Base-by-base conservation (phyloP, 2,888 invertebrate species). In the Ennomos erosarius region DNA sequence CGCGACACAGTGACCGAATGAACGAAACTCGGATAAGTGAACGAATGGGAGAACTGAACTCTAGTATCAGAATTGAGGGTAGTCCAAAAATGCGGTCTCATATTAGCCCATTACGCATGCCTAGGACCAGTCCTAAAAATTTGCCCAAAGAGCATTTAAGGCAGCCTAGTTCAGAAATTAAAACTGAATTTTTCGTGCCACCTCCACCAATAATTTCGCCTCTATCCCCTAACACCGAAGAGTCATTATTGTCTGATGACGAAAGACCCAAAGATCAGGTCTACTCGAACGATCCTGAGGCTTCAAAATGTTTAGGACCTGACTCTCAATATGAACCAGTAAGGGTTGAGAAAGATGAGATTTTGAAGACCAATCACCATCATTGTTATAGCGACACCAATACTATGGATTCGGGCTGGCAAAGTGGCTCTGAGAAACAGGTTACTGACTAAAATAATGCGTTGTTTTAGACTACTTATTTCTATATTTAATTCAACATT, bases 341-440 rank as follows among this genome's bases (percentile, higher is more conserved):
- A 0, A 77, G 87, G 47, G 89, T 88, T n/a, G 82, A 75, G 0
- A 88, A 89, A 42, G 86, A 83, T 1, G 87, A 90, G 26, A 75
- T 84, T 34, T 62, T 90, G 36, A 85, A 90, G 71, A 71, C 85
- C 1, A 91, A 87, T 8, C 92, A 93, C 16, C 93, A 93, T 56
- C 93, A 94, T 60, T 94, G 94, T 44, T 90, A 93, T 52, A 94
- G 93, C 65, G 93, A 93, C 46, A 93, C 93, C 0, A 93, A 93
- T 42, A 95, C 95, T 0, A 93, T 95, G 90, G 95, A 95, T 67
- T 94, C 95, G 0, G 95, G 95, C 0, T 95, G 95, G 95, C 95
- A 95, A 64, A 95, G 94, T 69, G 95, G 94, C 0, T 94, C 94
- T 0, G 94, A 94, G 63, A 94, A 94, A 77, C 93, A 93, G 57